Evolutionary conservation across 2,888 invertebrate genomes (phyloP), one percentile per base, ranked within the genome.

Genomic region (Orthosia gothica): DNA sequence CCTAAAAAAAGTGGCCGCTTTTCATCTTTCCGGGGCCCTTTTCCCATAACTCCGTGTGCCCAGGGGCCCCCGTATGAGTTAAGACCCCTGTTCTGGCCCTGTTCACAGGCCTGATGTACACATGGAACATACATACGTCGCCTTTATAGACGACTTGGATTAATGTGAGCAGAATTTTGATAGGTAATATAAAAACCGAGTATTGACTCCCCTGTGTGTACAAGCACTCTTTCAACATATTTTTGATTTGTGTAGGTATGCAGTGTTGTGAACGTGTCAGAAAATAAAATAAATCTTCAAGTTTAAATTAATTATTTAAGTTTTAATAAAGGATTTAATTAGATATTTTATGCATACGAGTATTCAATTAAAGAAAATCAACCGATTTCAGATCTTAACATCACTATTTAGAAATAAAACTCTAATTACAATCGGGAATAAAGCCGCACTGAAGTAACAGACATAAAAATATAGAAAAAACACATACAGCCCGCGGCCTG

Each of bases 381-480:
- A 91, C 89, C 86, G 79, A 80, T 85, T 88, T 86, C 75, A 82
- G 45, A 50, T 64, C 55, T 66, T 67, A 78, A 59, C 68, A 67
- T 79, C 78, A 70, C 54, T 79, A 77, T 76, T 76, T 55, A 70
- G 72, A 75, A 80, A 74, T 49, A 77, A 64, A 73, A 78, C n/a
- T 72, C 78, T 77, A 80, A 76, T 57, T 73, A 82, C 79, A 87
- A 89, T 87, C 66, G 86, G 90, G 88, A 89, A 55, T 83, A 45
- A 91, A 92, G 90, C 91, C 83, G 78, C 71, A 70, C 62, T 78
- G 79, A 70, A 54, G 78, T 69, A 82, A 84, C 62, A 85, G 45
- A 82, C 65, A 86, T 57, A 76, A 68, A 79, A 81, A 75, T 66
- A 84, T 70, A 70, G 61, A 82, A 70, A 77, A 82, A 70, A 80